Conservation (phyloP, 2,113 vertebrate species). For the Lampris megalopsis region DNA sequence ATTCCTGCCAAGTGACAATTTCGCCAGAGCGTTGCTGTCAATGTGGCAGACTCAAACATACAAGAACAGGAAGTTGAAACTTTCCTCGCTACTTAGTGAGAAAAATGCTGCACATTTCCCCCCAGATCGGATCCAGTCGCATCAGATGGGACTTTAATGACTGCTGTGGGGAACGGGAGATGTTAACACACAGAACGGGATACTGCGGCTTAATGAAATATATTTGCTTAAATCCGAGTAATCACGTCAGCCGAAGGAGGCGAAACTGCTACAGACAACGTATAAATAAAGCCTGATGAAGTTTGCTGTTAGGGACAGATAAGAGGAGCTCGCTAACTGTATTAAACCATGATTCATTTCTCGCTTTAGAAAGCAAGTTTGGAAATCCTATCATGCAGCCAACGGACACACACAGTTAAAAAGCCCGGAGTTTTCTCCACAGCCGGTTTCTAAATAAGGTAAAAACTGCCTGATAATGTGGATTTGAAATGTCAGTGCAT, state of each 20-base stretch:
- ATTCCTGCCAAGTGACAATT: too few species aligned
- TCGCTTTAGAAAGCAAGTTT: slow-evolving; percentile 2
- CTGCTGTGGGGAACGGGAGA: too few species aligned
- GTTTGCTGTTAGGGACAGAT: too few species aligned
- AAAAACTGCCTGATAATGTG: background rate
- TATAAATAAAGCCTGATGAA: too few species aligned
- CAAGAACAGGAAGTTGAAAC: slow-evolving; percentile 1
- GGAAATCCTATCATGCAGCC: slow-evolving; percentile 12
- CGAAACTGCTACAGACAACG: too few species aligned
- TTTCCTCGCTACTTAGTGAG: slow-evolving; percentile 33
- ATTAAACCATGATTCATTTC: slow-evolving; percentile 17
- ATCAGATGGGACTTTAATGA: too few species aligned
- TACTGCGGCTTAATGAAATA: too few species aligned
- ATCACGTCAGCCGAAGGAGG: too few species aligned
- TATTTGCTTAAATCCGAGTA: too few species aligned
- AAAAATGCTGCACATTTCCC: slow-evolving; percentile 22
- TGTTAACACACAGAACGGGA: too few species aligned
- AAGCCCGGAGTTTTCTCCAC: slow-evolving; percentile 30
- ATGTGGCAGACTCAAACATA: slow-evolving; percentile 7
- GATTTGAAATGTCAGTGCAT: slow-evolving; percentile 26
- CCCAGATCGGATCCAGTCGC: background rate
- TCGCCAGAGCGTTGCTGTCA: slow-evolving; percentile 32
- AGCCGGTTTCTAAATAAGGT: slow-evolving; percentile 32
- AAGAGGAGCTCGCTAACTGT: too few species aligned
- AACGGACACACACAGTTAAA: slow-evolving; percentile 30